These are phyloP conservation scores for Halyomorpha halys DNA, from an alignment of 1,140 invertebrate species.

Conservation along the genomic window DNA sequence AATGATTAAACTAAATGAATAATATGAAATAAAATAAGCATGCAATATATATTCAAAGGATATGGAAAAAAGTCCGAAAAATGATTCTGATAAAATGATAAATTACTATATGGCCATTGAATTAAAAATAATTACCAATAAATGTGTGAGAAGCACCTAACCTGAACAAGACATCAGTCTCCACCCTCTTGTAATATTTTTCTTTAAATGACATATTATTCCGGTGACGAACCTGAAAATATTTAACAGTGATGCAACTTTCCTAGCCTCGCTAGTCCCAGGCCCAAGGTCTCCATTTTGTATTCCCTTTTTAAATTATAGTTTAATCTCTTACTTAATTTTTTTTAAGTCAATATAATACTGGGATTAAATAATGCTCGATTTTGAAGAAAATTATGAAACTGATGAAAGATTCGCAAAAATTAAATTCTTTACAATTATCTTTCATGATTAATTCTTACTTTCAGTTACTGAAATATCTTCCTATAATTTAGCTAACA, in stretches of 20 bases:
- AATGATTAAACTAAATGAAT: background rate
- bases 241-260: conserved; percentile 19
- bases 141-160: conserved; percentile 13
- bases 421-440: too few relatives aligned
- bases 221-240: conserved; percentile 18
- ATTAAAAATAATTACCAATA: conserved; percentile 14
- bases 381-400: too few relatives aligned
- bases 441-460: too few relatives aligned
- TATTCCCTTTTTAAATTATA: too few relatives aligned
- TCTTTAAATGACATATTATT: conserved; percentile 10
- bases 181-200: background rate
- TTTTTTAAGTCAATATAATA: too few relatives aligned
- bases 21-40: background rate
- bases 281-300: background rate
- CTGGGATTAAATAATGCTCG: too few relatives aligned
- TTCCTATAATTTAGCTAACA: too few relatives aligned
- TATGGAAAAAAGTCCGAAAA: background rate
- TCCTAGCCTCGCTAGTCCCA: background rate
- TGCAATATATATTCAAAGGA: background rate
- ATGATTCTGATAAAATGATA: background rate
- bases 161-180: background rate
- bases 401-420: too few relatives aligned
- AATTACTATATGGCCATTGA: background rate
- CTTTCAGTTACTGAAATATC: too few relatives aligned
- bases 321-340: too few relatives aligned